Percentiles rank a stretch among this genome's conserved stretches.
phyloP scores from a whole-genome alignment of 2,113 vertebrate species.

The Vulpes ferrilata region DNA sequence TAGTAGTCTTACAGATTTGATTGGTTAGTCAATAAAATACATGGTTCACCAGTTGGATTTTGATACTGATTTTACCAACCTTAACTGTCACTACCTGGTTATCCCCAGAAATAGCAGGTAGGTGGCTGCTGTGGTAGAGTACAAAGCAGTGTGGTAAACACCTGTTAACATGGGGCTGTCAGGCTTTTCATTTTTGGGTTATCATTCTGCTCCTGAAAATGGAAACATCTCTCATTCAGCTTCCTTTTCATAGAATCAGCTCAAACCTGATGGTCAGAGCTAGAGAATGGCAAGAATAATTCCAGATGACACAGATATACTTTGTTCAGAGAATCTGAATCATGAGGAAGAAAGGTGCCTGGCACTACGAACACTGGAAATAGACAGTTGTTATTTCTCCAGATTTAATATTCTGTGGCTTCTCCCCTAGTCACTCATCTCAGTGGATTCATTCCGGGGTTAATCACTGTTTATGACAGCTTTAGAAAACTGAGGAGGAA shows the following conservation, averaged over 20 bases:
- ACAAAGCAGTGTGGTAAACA: rapidly evolving
- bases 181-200: not conserved
- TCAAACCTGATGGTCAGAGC: not conserved
- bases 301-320: not conserved
- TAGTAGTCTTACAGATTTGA: not conserved
- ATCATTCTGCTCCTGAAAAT: not conserved
- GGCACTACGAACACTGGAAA: not conserved
- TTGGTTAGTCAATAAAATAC: not conserved
- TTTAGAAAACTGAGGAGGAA: not conserved
- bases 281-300: not conserved
- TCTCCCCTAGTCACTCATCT: too few relatives aligned
- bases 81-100: not conserved
- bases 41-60: not conserved
- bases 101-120: not conserved
- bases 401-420: not conserved
- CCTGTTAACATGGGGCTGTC: not conserved
- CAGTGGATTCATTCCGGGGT: not conserved
- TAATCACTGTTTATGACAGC: not conserved
- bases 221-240: not conserved
- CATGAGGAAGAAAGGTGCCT: not conserved
- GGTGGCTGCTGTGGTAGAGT: rapidly evolving
- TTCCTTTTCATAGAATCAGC: not conserved
- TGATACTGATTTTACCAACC: not conserved
- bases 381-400: not conserved
- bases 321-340: not conserved